Evolutionary conservation across 1,140 invertebrate species (phyloP), one percentile per base, ranked within the genome.

Genomic region (Mercenaria mercenaria): DNA sequence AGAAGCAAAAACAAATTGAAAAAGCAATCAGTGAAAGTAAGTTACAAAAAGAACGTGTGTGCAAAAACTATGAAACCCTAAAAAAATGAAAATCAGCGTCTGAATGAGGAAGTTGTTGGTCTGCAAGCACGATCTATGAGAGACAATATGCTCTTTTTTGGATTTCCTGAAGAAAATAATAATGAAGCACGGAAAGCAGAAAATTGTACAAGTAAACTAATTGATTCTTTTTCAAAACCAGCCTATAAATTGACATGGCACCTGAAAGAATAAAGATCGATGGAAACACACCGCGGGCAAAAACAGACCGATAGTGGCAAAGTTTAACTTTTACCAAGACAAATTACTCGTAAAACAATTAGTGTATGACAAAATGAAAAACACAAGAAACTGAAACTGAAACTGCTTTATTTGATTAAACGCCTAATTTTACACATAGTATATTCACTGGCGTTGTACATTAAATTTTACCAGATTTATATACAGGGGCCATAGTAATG

Each of bases 81-180:
- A 56, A 47, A 81, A 59, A 13, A 11, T 26, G 43, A 81, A 56
- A 81, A 81, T 34, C 4, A 52, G 15, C 43, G 37, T 10, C 15
- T 52, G 47, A 56, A 8, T 29, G 26, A 59, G 26, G 52, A 59
- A 32, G 3, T 81, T 8, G 77, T 59, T n/a, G 52, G 56, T 81
- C 15, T 81, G 18, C 32, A 81, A 34, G 43, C 77, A 13, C 11
- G 77, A 20, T 81, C 77, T 3, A 81, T 81, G 77, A 81, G 77
- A 32, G 50, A 81, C n/a, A n/a, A n/a, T n/a, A n/a, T n/a, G n/a
- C n/a, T n/a, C n/a, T n/a, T n/a, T n/a, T n/a, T n/a, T n/a, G 26
- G 47, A 10, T 47, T 81, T 20, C 47, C 10, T 18, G 77, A 81
- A 29, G 77, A 81, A 18, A 20, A 59, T 15, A 56, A 43, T 11